A percentile compares a stretch with the other conserved stretches of the same genome.
These are phyloP conservation scores for Homarus gammarus DNA, from an alignment of 2,888 invertebrate species.

Conservation along the genomic window DNA sequence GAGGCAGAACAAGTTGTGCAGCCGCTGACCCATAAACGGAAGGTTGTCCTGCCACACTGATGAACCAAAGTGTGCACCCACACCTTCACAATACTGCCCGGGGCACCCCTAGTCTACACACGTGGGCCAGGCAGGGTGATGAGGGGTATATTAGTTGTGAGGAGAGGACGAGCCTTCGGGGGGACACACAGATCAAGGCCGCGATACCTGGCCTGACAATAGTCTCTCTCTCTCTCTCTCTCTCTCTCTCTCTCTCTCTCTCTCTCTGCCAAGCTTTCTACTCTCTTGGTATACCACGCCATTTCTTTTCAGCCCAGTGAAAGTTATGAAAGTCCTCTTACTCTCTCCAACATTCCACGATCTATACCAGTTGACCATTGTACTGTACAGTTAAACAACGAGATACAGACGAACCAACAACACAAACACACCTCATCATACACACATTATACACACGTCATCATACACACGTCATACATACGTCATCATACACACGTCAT, in stretches of 20 bases:
- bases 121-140: not conserved
- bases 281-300: not conserved
- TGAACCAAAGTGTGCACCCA: not conserved
- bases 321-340: not conserved
- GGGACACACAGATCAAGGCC: not conserved
- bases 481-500: too few relatives aligned
- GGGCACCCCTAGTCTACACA: not conserved
- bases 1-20: slow-evolving; percentile 2
- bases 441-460: too few relatives aligned
- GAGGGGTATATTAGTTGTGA: not conserved
- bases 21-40: slow-evolving; percentile 20
- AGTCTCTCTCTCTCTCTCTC: too few relatives aligned
- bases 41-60: slow-evolving; percentile 20
- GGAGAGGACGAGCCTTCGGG: not conserved
- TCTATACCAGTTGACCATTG: too few relatives aligned
- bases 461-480: too few relatives aligned
- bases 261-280: not conserved
- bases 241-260: too few relatives aligned
- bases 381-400: too few relatives aligned
- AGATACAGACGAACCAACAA: too few relatives aligned
- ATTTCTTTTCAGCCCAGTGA: not conserved
- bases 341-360: too few relatives aligned
- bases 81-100: not conserved
- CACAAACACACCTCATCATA: too few relatives aligned
- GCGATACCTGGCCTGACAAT: slow-evolving; percentile 4